A percentile compares a stretch with the other conserved stretches of the same genome.
These are phyloP conservation scores for Acanthornis magna DNA, from an alignment of 2,797 vertebrate species.

Conservation along the genomic window DNA sequence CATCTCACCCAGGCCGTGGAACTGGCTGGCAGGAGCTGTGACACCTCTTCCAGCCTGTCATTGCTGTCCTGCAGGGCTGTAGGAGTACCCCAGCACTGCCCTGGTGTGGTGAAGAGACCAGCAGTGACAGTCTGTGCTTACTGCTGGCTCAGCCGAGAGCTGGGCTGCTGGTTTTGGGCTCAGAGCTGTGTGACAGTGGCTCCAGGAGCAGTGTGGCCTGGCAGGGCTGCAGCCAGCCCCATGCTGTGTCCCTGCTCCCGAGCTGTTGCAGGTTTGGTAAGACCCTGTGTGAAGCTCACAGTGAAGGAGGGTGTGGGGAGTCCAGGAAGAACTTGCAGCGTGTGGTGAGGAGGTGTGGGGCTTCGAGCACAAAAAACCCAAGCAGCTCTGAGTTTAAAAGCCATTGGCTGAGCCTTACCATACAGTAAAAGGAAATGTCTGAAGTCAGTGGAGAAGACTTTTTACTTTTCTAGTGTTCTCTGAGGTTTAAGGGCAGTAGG, in stretches of 20 bases:
- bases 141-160: background rate
- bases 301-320: background rate
- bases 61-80: background rate
- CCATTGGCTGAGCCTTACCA: background rate
- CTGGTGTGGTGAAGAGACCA: background rate
- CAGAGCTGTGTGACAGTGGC: background rate
- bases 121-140: background rate
- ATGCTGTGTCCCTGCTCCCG: background rate
- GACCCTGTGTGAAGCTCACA: background rate
- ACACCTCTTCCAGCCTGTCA: background rate
- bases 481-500: background rate
- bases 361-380: background rate
- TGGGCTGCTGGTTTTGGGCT: background rate
- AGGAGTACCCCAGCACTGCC: background rate
- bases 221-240: no score
- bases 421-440: background rate
- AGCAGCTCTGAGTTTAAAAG: background rate
- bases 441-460: background rate
- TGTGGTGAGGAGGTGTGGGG: background rate
- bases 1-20: background rate
- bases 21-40: background rate
- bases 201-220: accelerated
- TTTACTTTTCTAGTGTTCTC: background rate
- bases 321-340: background rate
- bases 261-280: background rate